Evolutionary conservation across 2,797 vertebrate species (phyloP), one percentile per base, ranked within the genome.

Genomic region (Macroramphosus scolopax): DNA sequence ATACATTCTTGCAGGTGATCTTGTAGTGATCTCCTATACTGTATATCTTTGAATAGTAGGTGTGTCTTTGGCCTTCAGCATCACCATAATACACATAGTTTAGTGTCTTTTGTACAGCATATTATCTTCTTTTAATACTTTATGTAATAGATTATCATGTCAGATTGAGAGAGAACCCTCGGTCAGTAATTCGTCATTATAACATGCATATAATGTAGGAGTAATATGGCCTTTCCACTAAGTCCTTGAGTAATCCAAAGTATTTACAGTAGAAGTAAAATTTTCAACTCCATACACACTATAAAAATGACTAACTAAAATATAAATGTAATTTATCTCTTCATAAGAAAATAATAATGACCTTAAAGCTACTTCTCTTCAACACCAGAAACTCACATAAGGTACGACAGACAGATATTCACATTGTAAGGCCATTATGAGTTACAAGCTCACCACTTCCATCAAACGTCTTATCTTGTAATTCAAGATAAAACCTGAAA

Each of bases 231-330:
- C 74, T 71, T 83, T 66, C 66, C 72, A 73, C 50, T 61, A 61
- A 69, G 50, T 81, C 78, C 75, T 82, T 65, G 73, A 79, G 78
- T 71, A 80, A 70, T 81, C 72, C 74, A 78, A 79, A 82, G 51
- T 83, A 87, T 85, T 78, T 86, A 86, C 77, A 86, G 29, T 77
- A 72, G 31, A 75, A 72, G 69, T 74, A 85, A 72, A 77, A 65
- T 67, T 75, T n/a, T 56, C 35, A 75, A 80, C 74, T 63, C 63
- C 82, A 69, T 72, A 78, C 65, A 82, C 69, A 58, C 85, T 85
- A 82, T 83, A 84, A 87, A 89, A 87, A 89, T 82, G 83, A 86
- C 78, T 84, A 87, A 88, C 83, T 81, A 71, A 86, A 89, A 88
- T 87, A 87, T 85, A 88, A 86, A 80, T 84, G 78, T 84, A 73